Base-by-base conservation (phyloP, 2,888 invertebrate species). In the Cabera pusaria region DNA sequence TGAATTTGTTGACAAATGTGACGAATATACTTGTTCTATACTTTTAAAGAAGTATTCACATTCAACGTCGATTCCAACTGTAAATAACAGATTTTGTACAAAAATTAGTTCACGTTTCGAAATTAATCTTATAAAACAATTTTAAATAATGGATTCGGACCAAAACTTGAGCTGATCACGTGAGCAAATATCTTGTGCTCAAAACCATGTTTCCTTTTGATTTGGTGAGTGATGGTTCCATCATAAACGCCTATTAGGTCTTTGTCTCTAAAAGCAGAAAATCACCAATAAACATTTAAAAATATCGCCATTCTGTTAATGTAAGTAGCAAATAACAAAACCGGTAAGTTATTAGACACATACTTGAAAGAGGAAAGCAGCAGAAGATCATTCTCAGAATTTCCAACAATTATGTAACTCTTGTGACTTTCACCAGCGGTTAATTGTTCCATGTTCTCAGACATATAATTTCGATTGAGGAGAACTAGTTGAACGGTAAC, bases 371-470 rank as follows among this genome's bases (percentile, higher is more conserved):
- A 79, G 38, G 86, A 80, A 35, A 91, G 85, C 24, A 90, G 64
- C 20, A 94, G 63, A 4, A 94, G 60, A 58, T 90, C 84, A 64
- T 94, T 94, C 34, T 91, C 75, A 0, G 90, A 90, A 70, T 94
- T 93, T 0, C 94, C 94, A 16, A 93, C 88, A 35, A 95, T 58
- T 7, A 95, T 63, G 38, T 88, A 84, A 67, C 91, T 84, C 33
- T 85, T 87, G 48, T 93, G 93, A 25, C 72, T 66, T 1, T 64
- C 57, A 9, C 90, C 89, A 0, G 91, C 85, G 0, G 91, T 91
- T 10, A 85, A 49, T 5, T 72, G 48, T 0, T 74, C 76, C 9
- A 79, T 64, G 20, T 88, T 85, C 40, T 86, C 83, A 2, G 73
- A 53, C 27, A 92, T 58, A 48, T 81, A 68, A 3, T 75, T 64